Percentiles rank a stretch among this genome's conserved stretches.
Conservation (phyloP, 2,113 vertebrate species). For the Felis chaus region DNA sequence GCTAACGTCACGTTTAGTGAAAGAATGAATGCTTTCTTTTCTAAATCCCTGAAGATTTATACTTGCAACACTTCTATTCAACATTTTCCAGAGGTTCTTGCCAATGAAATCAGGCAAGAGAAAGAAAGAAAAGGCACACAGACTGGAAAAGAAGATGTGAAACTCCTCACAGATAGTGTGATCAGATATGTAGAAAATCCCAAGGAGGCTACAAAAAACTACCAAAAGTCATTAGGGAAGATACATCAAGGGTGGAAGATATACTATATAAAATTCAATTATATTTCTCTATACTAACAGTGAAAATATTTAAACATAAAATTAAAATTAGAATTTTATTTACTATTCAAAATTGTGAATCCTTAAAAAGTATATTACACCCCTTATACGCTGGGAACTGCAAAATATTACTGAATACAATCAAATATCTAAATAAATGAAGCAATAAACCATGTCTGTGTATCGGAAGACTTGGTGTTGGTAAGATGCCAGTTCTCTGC, state of each 20-base stretch:
- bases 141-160: not conserved
- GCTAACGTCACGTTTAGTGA: not conserved
- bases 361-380: not conserved
- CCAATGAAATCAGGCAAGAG: not conserved
- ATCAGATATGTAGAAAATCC: not conserved
- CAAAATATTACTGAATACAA: not conserved
- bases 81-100: not conserved
- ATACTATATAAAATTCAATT: not conserved
- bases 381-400: not conserved
- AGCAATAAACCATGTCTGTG: not conserved
- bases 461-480: not conserved
- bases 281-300: not conserved
- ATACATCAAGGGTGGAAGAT: not conserved
- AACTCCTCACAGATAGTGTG: not conserved
- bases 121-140: not conserved
- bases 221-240: not conserved
- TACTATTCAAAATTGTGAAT: not conserved
- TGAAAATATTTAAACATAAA: not conserved
- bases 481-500: not conserved
- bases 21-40: not conserved
- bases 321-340: not conserved
- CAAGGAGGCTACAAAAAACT: not conserved
- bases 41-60: not conserved
- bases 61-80: not conserved
- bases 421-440: not conserved